phyloP scores from a whole-genome alignment of 2,888 invertebrate species.

The Lydus trimaculatus region DNA sequence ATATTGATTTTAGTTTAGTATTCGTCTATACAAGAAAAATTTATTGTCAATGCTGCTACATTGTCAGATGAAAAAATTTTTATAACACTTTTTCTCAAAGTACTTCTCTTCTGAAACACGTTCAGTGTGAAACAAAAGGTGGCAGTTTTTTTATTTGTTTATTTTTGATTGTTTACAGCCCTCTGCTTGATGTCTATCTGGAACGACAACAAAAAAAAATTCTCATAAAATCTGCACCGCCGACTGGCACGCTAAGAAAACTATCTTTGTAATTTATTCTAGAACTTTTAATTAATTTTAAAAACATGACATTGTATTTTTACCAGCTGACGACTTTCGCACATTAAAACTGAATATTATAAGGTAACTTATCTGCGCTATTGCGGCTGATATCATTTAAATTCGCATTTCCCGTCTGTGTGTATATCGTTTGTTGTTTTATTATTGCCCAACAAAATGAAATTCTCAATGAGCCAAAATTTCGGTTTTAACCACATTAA shows the following conservation, averaged over 20 bases:
- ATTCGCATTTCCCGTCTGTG: constrained; percentile 12
- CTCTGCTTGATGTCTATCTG: background rate
- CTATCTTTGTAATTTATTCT: constrained; percentile 20
- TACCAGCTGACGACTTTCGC: constrained; percentile 26
- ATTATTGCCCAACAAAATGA: background rate
- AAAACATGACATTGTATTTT: constrained; percentile 19
- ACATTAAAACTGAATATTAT: constrained; percentile 19
- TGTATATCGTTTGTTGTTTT: background rate
- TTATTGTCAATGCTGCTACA: background rate
- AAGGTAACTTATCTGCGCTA: constrained; percentile 10
- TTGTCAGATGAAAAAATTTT: background rate
- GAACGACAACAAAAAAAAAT: background rate
- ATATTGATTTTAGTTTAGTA: no score
- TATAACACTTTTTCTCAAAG: background rate
- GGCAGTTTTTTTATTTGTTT: background rate
- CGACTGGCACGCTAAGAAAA: background rate
- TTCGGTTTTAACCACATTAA: background rate
- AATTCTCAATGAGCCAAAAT: background rate
- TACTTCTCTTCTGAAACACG: background rate
- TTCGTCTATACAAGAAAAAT: background rate
- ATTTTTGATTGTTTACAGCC: background rate
- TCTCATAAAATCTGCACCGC: background rate
- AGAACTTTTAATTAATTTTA: constrained; percentile 30
- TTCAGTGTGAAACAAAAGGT: background rate
- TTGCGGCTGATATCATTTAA: background rate